Evolutionary conservation across 2,113 vertebrate genomes (phyloP).

Genomic region (Vicugna pacos): DNA sequence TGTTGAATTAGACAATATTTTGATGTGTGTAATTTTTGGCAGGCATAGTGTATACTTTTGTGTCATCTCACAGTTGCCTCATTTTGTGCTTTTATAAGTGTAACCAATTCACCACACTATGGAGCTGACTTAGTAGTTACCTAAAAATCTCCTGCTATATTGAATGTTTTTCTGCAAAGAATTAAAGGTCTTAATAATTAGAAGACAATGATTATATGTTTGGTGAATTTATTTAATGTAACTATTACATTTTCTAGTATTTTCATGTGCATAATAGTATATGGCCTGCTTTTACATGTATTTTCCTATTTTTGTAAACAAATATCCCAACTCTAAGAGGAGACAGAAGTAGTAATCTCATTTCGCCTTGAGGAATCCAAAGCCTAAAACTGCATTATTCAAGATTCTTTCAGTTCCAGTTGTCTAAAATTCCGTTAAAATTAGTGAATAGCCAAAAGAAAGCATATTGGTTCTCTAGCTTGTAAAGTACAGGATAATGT

Average conservation of each 20-base stretch:
- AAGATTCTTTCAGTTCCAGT: neutral
- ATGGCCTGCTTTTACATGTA: neutral
- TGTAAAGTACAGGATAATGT: neutral
- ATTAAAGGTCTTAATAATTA: neutral
- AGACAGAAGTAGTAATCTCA: neutral
- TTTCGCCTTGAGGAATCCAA: too few relatives aligned
- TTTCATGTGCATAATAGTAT: neutral
- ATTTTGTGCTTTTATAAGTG: neutral
- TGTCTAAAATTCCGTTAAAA: neutral
- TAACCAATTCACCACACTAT: neutral
- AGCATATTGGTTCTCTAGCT: neutral
- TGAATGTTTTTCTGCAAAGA: neutral
- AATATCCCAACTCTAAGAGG: neutral
- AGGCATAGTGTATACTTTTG: neutral
- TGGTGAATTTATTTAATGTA: neutral
- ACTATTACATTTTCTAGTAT: neutral
- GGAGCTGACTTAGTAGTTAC: neutral
- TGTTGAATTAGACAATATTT: neutral
- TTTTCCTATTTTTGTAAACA: neutral
- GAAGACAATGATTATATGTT: neutral
- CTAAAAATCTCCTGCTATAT: neutral
- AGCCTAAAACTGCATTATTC: neutral
- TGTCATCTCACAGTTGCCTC: neutral
- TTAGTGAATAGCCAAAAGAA: conserved; percentile 10
- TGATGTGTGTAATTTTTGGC: neutral